These are phyloP conservation scores for Chrysodeixis includens DNA, from an alignment of 2,888 invertebrate species.

Conservation along the genomic window DNA sequence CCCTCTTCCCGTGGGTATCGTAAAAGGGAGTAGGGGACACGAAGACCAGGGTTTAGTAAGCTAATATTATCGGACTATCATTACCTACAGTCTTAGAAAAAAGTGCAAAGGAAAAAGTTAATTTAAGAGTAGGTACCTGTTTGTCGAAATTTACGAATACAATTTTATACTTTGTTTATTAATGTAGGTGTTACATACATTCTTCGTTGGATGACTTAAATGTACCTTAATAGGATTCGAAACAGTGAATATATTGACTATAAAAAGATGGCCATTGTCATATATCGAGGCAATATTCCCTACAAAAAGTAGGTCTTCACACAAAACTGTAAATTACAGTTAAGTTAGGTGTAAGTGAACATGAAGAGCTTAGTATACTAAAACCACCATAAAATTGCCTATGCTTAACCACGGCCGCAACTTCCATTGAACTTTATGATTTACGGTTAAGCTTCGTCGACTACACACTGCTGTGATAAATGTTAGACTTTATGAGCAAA, in stretches of 20 bases:
- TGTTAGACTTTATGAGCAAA: constrained; percentile 20
- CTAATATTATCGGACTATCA: constrained; percentile 1
- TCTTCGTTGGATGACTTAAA: too few relatives aligned
- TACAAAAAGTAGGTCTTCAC: not conserved
- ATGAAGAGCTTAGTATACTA: constrained; percentile 51
- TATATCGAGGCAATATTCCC: not conserved
- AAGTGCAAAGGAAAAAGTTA: not conserved
- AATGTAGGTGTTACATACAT: too few relatives aligned
- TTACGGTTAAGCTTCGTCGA: constrained; percentile 38
- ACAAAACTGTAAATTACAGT: not conserved
- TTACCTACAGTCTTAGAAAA: not conserved
- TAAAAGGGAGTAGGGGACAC: not conserved
- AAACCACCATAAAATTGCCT: constrained; percentile 57
- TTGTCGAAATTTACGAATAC: too few relatives aligned
- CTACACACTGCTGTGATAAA: constrained; percentile 30
- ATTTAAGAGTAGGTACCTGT: too few relatives aligned
- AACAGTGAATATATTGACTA: not conserved
- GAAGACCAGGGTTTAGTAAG: not conserved
- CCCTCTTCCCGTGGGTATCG: not conserved
- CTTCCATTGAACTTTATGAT: constrained; percentile 57
- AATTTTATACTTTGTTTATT: too few relatives aligned
- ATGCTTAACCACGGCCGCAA: constrained; percentile 54
- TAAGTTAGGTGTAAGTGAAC: constrained; percentile 33
- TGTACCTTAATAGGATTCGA: not conserved
- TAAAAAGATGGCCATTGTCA: too few relatives aligned